Percentiles rank a stretch among this genome's conserved stretches.
phyloP scores from a whole-genome alignment of 2,888 invertebrate species.

The Drosophila leonis region DNA sequence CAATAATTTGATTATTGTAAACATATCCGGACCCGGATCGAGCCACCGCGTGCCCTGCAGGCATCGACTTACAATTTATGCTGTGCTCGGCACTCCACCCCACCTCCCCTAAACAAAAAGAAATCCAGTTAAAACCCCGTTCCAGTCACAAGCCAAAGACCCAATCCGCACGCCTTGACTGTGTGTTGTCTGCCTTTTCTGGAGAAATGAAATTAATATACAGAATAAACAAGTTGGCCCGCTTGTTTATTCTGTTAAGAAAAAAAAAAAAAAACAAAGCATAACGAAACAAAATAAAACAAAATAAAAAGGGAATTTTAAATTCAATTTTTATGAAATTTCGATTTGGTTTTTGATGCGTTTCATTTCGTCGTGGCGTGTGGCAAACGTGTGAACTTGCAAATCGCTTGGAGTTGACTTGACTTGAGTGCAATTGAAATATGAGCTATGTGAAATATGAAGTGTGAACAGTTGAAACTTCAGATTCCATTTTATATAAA shows the following conservation, averaged over 20 bases:
- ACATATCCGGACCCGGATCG: constrained; percentile 30
- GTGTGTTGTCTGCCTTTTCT: constrained; percentile 23
- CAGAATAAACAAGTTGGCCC: constrained; percentile 54
- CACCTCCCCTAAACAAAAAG: not conserved
- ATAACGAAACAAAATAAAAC: not conserved
- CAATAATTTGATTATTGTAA: constrained; percentile 75
- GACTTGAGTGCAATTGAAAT: constrained; percentile 9
- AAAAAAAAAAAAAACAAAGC: not conserved
- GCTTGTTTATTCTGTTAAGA: constrained; percentile 46
- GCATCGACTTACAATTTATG: constrained; percentile 71
- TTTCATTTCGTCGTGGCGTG: constrained; percentile 9
- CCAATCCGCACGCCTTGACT: constrained; percentile 12
- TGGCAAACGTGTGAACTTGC: constrained; percentile 11
- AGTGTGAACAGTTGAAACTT: not conserved
- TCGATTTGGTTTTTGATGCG: constrained; percentile 5
- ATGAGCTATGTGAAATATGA: not conserved
- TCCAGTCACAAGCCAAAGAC: constrained; percentile 21
- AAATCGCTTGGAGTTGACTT: not conserved
- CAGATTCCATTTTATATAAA: not conserved
- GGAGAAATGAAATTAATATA: constrained; percentile 64
- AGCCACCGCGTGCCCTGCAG: constrained; percentile 42
- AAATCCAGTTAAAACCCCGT: constrained; percentile 11
- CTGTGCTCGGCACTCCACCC: constrained; percentile 34
- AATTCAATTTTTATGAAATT: constrained; percentile 18
- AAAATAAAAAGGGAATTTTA: constrained; percentile 11